These are phyloP conservation scores for Parauchenoglanis ngamensis DNA, from an alignment of 2,797 vertebrate genomes.

Conservation along the genomic window DNA sequence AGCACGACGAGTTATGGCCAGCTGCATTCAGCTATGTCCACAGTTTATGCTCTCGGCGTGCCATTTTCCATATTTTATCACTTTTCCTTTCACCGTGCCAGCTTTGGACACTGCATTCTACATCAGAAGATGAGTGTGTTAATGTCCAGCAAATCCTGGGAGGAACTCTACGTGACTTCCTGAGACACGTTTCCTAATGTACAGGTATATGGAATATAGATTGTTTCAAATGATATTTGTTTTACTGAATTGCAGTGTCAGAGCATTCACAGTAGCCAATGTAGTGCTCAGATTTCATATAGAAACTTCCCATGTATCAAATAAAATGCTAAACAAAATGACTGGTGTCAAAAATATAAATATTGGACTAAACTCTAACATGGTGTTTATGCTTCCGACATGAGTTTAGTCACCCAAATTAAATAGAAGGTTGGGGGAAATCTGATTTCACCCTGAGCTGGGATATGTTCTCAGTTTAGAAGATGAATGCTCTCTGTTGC, in stretches of 20 bases:
- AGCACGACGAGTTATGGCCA: slow-evolving; percentile 61
- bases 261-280: background rate
- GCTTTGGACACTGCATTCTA: slow-evolving; percentile 38
- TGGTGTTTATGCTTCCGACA: slow-evolving; percentile 22
- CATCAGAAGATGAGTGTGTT: slow-evolving; percentile 37
- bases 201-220: slow-evolving; percentile 20
- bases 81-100: slow-evolving; percentile 37
- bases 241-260: background rate
- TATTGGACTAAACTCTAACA: slow-evolving; percentile 33
- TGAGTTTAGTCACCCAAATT: slow-evolving; percentile 37
- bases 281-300: background rate
- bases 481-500: slow-evolving; percentile 62
- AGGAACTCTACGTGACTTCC: background rate
- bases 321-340: slow-evolving; percentile 3
- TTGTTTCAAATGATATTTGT: background rate
- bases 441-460: slow-evolving; percentile 57
- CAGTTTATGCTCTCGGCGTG: slow-evolving; percentile 47
- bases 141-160: background rate
- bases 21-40: slow-evolving; percentile 51
- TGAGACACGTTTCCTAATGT: slow-evolving; percentile 36
- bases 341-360: slow-evolving; percentile 33
- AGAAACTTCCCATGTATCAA: background rate
- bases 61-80: slow-evolving; percentile 53
- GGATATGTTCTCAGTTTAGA: slow-evolving; percentile 56
- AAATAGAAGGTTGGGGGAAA: slow-evolving; percentile 50